These are phyloP conservation scores for Pipistrellus kuhlii DNA, from an alignment of 2,797 vertebrate species.

Conservation along the genomic window DNA sequence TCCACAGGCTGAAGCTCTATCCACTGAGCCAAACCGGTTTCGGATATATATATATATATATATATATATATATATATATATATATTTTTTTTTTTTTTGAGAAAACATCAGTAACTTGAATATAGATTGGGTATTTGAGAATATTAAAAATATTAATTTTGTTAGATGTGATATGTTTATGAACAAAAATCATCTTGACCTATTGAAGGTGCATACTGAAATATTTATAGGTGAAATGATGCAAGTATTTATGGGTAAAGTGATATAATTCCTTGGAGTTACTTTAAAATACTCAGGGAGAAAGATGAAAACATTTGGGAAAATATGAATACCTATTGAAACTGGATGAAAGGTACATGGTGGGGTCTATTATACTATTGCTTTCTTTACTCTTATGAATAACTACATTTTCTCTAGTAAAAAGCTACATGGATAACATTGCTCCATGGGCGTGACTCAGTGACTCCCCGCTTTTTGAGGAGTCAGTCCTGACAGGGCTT, in stretches of 20 bases:
- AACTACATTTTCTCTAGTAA: neutral
- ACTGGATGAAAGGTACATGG: neutral
- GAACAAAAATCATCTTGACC: neutral
- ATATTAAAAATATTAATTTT: neutral
- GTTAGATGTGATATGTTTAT: neutral
- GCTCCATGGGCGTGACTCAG: neutral
- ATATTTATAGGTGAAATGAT: neutral
- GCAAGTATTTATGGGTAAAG: neutral
- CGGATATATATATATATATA: neutral
- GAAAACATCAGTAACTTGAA: neutral
- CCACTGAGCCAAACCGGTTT: no score
- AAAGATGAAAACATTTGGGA: neutral
- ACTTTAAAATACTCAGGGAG: neutral
- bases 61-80: neutral
- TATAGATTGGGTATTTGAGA: neutral
- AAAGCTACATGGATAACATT: neutral
- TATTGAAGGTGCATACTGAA: neutral
- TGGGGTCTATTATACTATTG: neutral
- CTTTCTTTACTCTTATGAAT: neutral
- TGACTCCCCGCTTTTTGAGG: neutral
- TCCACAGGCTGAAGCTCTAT: no score
- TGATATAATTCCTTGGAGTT: neutral
- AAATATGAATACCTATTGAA: neutral
- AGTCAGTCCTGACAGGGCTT: neutral
- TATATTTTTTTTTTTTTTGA: neutral